phyloP scores from a whole-genome alignment of 2,797 vertebrate genomes.

The Lagothrix lagotricha region DNA sequence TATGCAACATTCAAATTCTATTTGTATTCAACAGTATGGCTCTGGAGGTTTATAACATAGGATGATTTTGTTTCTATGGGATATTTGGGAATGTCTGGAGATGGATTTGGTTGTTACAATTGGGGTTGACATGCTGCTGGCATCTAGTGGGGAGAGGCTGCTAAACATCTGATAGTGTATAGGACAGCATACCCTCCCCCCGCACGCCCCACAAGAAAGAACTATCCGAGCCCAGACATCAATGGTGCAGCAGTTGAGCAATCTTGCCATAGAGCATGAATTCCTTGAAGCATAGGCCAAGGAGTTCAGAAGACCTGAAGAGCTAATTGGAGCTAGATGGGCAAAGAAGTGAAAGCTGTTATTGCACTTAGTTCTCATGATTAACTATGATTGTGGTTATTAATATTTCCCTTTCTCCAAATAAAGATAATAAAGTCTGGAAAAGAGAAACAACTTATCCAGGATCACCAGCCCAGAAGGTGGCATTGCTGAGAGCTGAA shows the following conservation, averaged over 20 bases:
- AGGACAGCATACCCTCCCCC: fast-evolving
- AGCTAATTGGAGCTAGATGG: not conserved
- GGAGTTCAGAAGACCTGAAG: not conserved
- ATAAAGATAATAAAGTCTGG: not conserved
- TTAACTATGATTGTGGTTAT: not conserved
- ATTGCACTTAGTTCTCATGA: not conserved
- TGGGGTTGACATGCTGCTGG: not conserved
- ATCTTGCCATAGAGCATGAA: not conserved
- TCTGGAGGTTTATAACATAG: not conserved
- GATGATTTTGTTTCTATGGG: not conserved
- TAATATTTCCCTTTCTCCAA: not conserved
- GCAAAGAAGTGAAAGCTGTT: not conserved
- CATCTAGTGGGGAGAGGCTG: not conserved
- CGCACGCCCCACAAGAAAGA: not conserved
- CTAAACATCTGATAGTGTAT: not conserved
- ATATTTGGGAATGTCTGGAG: not conserved
- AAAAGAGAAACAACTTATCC: not conserved
- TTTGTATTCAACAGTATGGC: not conserved
- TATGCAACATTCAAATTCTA: not conserved
- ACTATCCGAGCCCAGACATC: not conserved
- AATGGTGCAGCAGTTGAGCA: not conserved
- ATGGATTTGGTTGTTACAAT: not conserved
- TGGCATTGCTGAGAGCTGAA: not conserved
- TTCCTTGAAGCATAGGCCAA: not conserved
- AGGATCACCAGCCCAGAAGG: not conserved